Percentiles rank a stretch among this genome's conserved stretches.
phyloP scores from a whole-genome alignment of 2,113 vertebrate genomes.

The Ophiodon elongatus region DNA sequence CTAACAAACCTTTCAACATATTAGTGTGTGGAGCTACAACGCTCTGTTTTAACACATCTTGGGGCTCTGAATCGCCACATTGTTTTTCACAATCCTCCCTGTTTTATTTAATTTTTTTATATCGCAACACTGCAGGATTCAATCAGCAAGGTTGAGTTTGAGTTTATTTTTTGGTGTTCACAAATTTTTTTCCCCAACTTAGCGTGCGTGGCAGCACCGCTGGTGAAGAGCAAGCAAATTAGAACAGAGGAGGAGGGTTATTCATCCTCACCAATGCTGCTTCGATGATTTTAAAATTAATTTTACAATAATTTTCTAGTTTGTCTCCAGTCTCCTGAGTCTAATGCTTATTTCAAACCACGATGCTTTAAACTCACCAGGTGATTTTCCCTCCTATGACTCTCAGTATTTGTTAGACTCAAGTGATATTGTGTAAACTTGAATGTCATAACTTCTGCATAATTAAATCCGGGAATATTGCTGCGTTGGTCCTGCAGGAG shows the following conservation, averaged over 20 bases:
- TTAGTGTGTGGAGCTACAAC: not conserved
- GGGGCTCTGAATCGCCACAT: constrained; percentile 22
- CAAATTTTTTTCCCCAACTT: not conserved
- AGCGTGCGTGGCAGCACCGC: not conserved
- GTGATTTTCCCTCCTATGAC: not conserved
- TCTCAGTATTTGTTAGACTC: not conserved
- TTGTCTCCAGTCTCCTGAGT: not conserved
- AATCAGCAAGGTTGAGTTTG: not conserved
- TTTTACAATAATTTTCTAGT: not conserved
- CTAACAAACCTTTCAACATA: not conserved
- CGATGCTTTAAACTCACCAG: not conserved
- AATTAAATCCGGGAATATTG: not conserved
- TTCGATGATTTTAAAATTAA: not conserved
- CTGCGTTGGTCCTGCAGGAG: not conserved
- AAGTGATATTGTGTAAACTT: not conserved
- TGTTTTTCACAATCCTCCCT: not conserved
- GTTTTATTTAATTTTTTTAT: not conserved
- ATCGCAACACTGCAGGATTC: not conserved
- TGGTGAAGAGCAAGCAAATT: not conserved
- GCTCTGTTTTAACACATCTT: not conserved
- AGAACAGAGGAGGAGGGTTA: not conserved
- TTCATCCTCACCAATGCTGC: not conserved
- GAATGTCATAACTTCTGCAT: not conserved
- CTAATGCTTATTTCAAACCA: not conserved
- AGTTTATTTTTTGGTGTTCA: not conserved